Evolutionary conservation across 2,888 invertebrate species (phyloP), one percentile per base, ranked within the genome.

Genomic region (Mesorhabditis spiculigera): DNA sequence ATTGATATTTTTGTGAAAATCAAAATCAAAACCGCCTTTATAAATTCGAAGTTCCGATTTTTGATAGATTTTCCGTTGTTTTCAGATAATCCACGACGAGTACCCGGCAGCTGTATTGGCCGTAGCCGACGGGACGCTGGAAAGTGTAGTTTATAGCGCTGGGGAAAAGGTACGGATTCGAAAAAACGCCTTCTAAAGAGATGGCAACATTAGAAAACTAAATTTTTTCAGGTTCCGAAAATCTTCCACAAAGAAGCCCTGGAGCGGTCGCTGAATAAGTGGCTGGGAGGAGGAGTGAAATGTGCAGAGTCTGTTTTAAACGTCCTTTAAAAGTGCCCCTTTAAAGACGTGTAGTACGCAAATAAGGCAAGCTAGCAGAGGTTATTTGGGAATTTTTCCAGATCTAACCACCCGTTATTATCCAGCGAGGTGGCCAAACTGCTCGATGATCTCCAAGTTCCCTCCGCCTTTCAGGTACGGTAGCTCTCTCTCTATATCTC

Each of bases 211-310:
- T 69, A 62, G 72, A 75, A 4, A 69, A 71, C 4, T 72, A 78
- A 43, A 71, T 65, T 42, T 72, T 75, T 28, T 43, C n/a, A 50
- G 58, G 58, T 50, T n/a, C 85, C 85, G 43, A 74, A 73, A 43
- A 73, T 79, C 4, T 85, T 85, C 71, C 73, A 85, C 70, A 74
- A 78, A 67, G 68, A 75, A 8, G 74, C 75, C 61, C 75, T 85
- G 68, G 85, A 83, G 61, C 75, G 76, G 61, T 81, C 79, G 61
- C 64, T 84, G n/a, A 65, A 67, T 16, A 80, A 76, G 73, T 74
- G 76, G 4, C 71, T 78, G 4, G 74, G 75, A 66, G 50, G 43
- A 5, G 50, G 68, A 16, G 58, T 58, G 8, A 67, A 72, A 28
- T 76, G 75, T 41, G 67, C 68, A n/a, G 69, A 67, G 45, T 68